These are phyloP conservation scores for Tetanocera ferruginea DNA, from an alignment of 2,888 invertebrate species.

Conservation along the genomic window DNA sequence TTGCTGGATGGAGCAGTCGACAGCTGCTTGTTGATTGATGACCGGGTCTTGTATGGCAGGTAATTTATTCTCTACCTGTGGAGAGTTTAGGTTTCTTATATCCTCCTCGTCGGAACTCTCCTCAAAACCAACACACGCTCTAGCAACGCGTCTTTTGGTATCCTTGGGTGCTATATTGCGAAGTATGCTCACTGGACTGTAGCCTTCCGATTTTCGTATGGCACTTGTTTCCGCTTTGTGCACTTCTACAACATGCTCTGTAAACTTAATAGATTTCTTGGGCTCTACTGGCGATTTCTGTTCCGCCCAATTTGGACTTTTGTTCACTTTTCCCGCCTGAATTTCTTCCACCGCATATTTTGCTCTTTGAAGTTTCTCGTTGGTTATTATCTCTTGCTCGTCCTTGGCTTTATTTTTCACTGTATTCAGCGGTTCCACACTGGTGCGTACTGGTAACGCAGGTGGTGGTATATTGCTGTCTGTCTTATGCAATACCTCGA, in stretches of 20 bases:
- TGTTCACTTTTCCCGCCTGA: background rate
- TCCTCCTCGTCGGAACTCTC: background rate
- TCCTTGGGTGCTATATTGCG: background rate
- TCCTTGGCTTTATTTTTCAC: slow-evolving; percentile 26
- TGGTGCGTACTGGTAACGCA: slow-evolving; percentile 57
- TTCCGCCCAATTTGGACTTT: background rate
- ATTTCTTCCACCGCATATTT: background rate
- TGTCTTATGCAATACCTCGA: slow-evolving; percentile 65
- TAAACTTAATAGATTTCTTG: slow-evolving; percentile 58
- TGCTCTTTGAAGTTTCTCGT: background rate
- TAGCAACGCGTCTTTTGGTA: background rate
- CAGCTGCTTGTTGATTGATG: background rate
- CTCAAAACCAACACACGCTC: background rate
- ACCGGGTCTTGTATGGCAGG: background rate
- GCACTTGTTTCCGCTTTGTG: slow-evolving; percentile 46
- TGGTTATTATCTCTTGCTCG: background rate
- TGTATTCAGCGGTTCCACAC: slow-evolving; percentile 53
- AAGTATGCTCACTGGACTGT: slow-evolving; percentile 44
- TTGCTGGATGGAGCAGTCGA: too few species aligned
- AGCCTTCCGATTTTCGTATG: slow-evolving; percentile 41
- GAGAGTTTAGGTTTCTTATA: background rate
- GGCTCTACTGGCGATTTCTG: slow-evolving; percentile 23
- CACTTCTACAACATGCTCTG: slow-evolving; percentile 54
- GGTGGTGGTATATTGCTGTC: slow-evolving; percentile 53
- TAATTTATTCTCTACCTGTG: background rate